These are phyloP conservation scores for Antheraea yamamai DNA, from an alignment of 2,888 invertebrate genomes.

Conservation along the genomic window DNA sequence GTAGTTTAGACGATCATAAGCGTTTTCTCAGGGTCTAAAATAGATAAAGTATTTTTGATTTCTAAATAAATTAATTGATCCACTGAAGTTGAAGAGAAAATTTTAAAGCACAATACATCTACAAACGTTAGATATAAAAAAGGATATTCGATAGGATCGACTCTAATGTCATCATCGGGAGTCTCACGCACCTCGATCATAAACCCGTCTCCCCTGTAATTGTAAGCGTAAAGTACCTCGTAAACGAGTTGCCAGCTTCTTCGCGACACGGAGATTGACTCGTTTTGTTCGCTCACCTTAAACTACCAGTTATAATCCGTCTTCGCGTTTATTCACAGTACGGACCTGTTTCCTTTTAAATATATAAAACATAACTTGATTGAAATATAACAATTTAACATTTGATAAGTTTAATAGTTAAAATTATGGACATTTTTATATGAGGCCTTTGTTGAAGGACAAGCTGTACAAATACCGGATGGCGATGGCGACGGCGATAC, in stretches of 20 bases:
- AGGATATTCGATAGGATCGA: constrained; percentile 21
- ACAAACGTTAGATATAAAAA: not conserved
- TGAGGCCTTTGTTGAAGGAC: too few relatives aligned
- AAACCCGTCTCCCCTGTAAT: constrained; percentile 59
- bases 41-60: too few relatives aligned
- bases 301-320: not conserved
- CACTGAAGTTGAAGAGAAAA: not conserved
- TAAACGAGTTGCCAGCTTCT: constrained; percentile 66
- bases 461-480: too few relatives aligned
- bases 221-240: constrained; percentile 58
- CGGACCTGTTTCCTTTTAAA: not conserved
- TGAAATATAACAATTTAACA: too few relatives aligned
- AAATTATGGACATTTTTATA: too few relatives aligned
- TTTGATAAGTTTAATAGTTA: too few relatives aligned
- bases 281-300: constrained; percentile 31
- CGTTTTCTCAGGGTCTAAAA: too few relatives aligned
- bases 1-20: too few relatives aligned
- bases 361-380: not conserved
- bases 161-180: constrained; percentile 25
- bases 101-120: not conserved
- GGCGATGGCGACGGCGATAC: too few relatives aligned
- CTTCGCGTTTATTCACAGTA: not conserved
- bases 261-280: constrained; percentile 65
- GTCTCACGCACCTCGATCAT: constrained; percentile 30
- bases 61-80: not conserved